Evolutionary conservation across 2,888 invertebrate genomes (phyloP).

Genomic region (Eueremaeus valkanovi): DNA sequence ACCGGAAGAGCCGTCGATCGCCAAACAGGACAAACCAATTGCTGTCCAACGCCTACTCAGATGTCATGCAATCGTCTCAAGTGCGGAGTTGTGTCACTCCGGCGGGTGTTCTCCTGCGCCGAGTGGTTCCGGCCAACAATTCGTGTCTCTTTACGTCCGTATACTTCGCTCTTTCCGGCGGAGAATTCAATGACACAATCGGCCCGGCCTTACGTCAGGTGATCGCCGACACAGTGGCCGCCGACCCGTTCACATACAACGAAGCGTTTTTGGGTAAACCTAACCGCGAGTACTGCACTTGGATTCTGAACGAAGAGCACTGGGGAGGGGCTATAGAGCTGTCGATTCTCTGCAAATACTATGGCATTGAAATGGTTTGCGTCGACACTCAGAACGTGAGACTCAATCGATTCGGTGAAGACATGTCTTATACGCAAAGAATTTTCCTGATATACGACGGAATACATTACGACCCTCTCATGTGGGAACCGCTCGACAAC

Average conservation of each 20-base stretch:
- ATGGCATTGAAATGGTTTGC: conserved; percentile 85
- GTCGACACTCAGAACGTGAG: conserved; percentile 85
- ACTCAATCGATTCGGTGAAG: conserved; percentile 86
- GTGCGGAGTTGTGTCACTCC: not conserved
- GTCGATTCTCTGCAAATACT: conserved; percentile 76
- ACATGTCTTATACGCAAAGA: conserved; percentile 73
- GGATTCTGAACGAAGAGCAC: conserved; percentile 81
- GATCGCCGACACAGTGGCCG: conserved; percentile 75
- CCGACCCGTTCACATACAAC: conserved; percentile 70
- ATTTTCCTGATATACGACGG: conserved; percentile 90
- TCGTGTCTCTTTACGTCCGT: conserved; percentile 93
- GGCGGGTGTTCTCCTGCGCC: conserved; percentile 66
- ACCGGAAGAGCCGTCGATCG: conserved; percentile 7
- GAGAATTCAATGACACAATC: conserved; percentile 67
- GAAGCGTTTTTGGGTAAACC: conserved; percentile 72
- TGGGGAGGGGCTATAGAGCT: conserved; percentile 98
- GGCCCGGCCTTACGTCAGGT: conserved; percentile 75
- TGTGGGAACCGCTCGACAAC: conserved; percentile 68
- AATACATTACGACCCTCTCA: conserved; percentile 91
- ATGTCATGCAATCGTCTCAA: conserved; percentile 22
- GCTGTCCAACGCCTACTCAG: not conserved
- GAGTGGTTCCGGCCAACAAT: conserved; percentile 85
- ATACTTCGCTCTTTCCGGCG: conserved; percentile 60
- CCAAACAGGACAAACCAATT: conserved; percentile 7
- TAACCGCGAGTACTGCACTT: conserved; percentile 71